Conservation (phyloP, 2,888 invertebrate species). For the Mycalesis mineus region DNA sequence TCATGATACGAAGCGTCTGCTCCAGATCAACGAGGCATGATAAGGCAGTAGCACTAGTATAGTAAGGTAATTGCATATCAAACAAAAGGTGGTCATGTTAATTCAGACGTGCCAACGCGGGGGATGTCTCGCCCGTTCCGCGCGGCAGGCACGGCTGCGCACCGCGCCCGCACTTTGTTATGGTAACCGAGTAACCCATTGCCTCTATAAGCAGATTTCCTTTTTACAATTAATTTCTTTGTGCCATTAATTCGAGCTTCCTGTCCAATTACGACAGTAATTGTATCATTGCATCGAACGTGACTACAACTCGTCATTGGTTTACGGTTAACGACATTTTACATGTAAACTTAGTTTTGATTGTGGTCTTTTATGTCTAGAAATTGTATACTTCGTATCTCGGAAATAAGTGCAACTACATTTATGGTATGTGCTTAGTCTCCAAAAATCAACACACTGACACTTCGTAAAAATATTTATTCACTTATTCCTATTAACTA, state of each 20-base stretch:
- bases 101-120: constrained; percentile 8
- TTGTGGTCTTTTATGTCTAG: too few species aligned
- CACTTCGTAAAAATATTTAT: too few species aligned
- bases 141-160: constrained; percentile 37
- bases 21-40: too few species aligned
- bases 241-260: background rate
- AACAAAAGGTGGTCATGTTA: background rate
- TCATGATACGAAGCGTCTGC: too few species aligned
- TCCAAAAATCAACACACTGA: too few species aligned
- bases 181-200: constrained; percentile 27
- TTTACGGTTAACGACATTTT: too few species aligned
- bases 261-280: background rate
- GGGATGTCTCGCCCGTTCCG: constrained; percentile 32
- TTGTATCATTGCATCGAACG: background rate
- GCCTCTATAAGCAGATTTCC: constrained; percentile 12
- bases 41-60: background rate
- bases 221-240: background rate
- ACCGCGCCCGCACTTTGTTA: constrained; percentile 20
- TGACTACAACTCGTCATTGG: too few species aligned
- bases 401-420: too few species aligned
- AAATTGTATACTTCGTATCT: too few species aligned
- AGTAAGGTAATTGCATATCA: background rate
- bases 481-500: too few species aligned
- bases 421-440: too few species aligned
- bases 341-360: too few species aligned